Evolutionary conservation across 2,797 vertebrate genomes (phyloP).

Genomic region (Myotis pilosus): DNA sequence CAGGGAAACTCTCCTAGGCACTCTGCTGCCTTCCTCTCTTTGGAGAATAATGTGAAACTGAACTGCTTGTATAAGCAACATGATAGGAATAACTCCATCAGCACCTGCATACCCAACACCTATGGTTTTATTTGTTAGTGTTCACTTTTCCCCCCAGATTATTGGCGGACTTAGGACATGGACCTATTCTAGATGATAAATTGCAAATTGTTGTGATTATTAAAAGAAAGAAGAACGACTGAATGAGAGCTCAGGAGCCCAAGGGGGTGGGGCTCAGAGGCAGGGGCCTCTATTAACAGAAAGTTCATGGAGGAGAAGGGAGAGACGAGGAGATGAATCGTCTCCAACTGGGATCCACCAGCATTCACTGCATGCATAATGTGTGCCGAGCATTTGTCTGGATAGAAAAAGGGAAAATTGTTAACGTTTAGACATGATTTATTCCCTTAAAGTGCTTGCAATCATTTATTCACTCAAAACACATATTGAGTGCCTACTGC

Average conservation of each 20-base stretch:
- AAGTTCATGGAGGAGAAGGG: background rate
- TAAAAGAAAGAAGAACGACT: conserved; percentile 23
- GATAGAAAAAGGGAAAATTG: background rate
- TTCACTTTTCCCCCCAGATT: background rate
- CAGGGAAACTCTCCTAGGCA: background rate
- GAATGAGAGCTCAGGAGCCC: background rate
- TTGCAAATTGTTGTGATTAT: background rate
- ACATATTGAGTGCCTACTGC: background rate
- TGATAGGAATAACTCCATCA: background rate
- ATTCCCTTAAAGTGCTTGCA: background rate
- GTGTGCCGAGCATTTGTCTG: background rate
- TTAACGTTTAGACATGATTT: background rate
- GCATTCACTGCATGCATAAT: background rate
- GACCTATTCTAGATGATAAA: background rate
- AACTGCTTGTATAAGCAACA: background rate
- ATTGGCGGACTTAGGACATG: background rate
- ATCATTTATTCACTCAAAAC: background rate
- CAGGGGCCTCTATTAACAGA: background rate
- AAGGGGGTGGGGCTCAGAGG: background rate
- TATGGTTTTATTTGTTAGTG: background rate
- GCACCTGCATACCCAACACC: background rate
- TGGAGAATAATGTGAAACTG: accelerated
- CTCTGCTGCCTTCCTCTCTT: background rate
- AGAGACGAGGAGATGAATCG: background rate
- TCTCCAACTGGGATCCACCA: background rate